These are phyloP conservation scores for Bufo gargarizans DNA, from an alignment of 2,113 vertebrate species.

Conservation along the genomic window DNA sequence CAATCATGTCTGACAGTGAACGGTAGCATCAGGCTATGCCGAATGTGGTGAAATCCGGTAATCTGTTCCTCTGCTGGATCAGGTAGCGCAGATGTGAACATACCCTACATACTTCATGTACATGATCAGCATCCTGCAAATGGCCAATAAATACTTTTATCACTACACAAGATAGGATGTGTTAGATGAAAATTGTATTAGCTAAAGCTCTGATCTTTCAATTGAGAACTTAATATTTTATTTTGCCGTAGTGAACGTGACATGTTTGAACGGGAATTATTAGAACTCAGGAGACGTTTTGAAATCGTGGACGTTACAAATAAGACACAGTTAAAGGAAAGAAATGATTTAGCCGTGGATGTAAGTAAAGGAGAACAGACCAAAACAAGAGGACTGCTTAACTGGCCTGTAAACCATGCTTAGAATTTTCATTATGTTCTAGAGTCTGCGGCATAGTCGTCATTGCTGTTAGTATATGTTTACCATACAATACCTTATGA, in stretches of 20 bases:
- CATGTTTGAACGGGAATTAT: constrained; percentile 82
- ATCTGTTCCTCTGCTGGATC: too few relatives aligned
- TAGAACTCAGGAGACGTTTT: constrained; percentile 80
- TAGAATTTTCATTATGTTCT: neutral
- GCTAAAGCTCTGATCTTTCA: neutral
- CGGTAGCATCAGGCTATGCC: too few relatives aligned
- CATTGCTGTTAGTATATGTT: neutral
- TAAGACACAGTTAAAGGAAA: constrained; percentile 79
- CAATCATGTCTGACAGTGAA: too few relatives aligned
- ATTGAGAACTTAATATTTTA: neutral
- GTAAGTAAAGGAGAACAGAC: constrained; percentile 68
- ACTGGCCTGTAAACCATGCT: neutral
- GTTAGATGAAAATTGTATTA: neutral
- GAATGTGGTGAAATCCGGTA: too few relatives aligned
- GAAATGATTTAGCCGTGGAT: constrained; percentile 87
- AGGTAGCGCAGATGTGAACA: too few relatives aligned
- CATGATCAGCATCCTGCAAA: neutral
- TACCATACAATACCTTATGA: too few relatives aligned
- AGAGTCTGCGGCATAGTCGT: neutral
- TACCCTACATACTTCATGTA: neutral
- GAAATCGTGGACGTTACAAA: constrained; percentile 83
- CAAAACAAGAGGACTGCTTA: neutral
- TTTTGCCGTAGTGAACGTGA: constrained; percentile 84
- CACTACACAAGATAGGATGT: neutral
- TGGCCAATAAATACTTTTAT: neutral